Conservation (phyloP, 2,113 vertebrate species). For the Argyrosomus japonicus region DNA sequence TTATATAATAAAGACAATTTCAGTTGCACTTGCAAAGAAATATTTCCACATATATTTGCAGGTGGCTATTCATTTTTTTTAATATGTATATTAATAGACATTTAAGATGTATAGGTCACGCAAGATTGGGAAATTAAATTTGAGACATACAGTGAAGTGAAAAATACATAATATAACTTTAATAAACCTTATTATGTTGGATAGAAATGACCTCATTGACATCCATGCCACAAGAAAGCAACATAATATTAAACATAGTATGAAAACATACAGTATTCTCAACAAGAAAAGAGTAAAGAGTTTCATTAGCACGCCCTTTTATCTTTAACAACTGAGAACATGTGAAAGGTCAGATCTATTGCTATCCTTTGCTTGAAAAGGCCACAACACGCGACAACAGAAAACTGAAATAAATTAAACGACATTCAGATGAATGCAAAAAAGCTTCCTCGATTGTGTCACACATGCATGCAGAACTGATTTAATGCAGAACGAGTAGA, state of each 20-base stretch:
- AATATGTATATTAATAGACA: background rate
- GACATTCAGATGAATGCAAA: background rate
- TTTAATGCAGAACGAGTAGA: background rate
- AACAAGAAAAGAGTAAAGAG: background rate
- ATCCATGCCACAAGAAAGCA: background rate
- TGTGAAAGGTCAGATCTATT: conserved; percentile 23
- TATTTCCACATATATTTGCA: background rate
- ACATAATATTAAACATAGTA: background rate
- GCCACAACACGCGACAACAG: background rate
- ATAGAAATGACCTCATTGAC: background rate
- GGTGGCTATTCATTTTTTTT: background rate
- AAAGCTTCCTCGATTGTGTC: background rate
- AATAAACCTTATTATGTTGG: background rate
- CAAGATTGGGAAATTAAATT: background rate
- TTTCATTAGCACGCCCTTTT: conserved; percentile 5
- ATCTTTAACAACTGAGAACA: conserved; percentile 3
- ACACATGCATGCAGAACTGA: background rate
- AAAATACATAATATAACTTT: background rate
- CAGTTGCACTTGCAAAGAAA: background rate
- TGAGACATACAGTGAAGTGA: background rate
- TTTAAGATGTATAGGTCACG: background rate
- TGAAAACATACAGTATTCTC: background rate
- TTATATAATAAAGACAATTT: background rate
- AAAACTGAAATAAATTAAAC: background rate
- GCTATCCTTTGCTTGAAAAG: conserved; percentile 3